Base-by-base conservation (phyloP, 2,888 invertebrate species). In the Lasioglossum vierecki region DNA sequence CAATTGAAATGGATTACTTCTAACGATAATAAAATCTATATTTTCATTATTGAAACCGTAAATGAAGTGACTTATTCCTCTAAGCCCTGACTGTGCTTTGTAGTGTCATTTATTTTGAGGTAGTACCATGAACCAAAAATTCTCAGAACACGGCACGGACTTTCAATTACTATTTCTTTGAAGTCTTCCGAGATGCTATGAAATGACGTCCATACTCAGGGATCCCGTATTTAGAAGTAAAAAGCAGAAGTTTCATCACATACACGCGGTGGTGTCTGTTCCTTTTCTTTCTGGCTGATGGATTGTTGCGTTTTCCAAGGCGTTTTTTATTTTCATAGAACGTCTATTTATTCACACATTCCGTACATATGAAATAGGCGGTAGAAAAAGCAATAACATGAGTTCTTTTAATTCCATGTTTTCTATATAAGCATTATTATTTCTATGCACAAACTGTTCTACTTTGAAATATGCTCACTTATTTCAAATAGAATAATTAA, bases 161-260 rank as follows among this genome's bases (percentile, higher is more conserved):
- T 63, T 63, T 30, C 15, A 63, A 63, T 63, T 63, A 63, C 63
- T 63, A 30, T 8, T 63, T 30, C 63, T 63, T 63, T 63, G 63
- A 63, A 63, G 30, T 63, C 63, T 63, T 15, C 8, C 6, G 63
- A 26, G 63, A 63, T 63, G 63, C 15, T 63, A 18, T 15, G 63
- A 63, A 30, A 63, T 63, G 63, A 63, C 63, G 63, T 15, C 15
- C 63, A 63, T 63, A 30, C 63, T 63, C 63, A 2, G 63, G 15
- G 30, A 30, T 63, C 15, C 15, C 63, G 30, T 63, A 30, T 15
- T 63, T 63, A 57, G 11, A 15, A 63, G 63, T 6, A 30, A 63
- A 63, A 63, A 15, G 30, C 30, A 30, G 63, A 63, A 63, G 63
- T 63, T 63, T 60, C 60, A 60, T 60, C 60, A 60, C 26, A 13